Conservation (phyloP, 2,888 invertebrate genomes). For the Dendrolimus pini region DNA sequence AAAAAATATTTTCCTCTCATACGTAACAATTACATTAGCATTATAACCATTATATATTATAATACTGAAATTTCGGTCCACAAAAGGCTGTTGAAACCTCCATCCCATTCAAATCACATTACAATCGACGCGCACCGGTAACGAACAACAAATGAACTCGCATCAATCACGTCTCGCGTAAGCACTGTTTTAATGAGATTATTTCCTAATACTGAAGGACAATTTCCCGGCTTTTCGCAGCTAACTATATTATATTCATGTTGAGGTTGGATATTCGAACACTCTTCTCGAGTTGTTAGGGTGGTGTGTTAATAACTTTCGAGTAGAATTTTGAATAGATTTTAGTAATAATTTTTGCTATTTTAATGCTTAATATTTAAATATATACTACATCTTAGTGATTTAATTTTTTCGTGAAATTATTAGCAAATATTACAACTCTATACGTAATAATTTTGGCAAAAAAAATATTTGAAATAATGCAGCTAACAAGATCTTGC, state of each 20-base stretch:
- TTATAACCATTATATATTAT: slow-evolving; percentile 1
- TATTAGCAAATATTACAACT: too few relatives aligned
- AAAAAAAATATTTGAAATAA: too few relatives aligned
- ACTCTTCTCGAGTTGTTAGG: too few relatives aligned
- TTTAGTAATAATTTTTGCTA: too few relatives aligned
- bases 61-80: background rate
- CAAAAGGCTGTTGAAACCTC: background rate
- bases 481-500: too few relatives aligned
- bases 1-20: background rate
- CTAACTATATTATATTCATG: background rate
- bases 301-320: too few relatives aligned
- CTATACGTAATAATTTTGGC: too few relatives aligned
- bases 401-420: too few relatives aligned
- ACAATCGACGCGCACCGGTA: slow-evolving; percentile 13
- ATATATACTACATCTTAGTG: too few relatives aligned
- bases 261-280: background rate
- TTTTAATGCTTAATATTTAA: too few relatives aligned
- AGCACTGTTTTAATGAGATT: slow-evolving; percentile 58
- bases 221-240: slow-evolving; percentile 18
- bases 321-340: too few relatives aligned
- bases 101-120: slow-evolving; percentile 1
- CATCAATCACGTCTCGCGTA: slow-evolving; percentile 46
- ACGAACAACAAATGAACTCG: slow-evolving; percentile 37
- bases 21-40: slow-evolving; percentile 3
- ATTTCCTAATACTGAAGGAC: slow-evolving; percentile 60